Conservation (phyloP, 2,888 invertebrate genomes). For the Diarsia dahlii region DNA sequence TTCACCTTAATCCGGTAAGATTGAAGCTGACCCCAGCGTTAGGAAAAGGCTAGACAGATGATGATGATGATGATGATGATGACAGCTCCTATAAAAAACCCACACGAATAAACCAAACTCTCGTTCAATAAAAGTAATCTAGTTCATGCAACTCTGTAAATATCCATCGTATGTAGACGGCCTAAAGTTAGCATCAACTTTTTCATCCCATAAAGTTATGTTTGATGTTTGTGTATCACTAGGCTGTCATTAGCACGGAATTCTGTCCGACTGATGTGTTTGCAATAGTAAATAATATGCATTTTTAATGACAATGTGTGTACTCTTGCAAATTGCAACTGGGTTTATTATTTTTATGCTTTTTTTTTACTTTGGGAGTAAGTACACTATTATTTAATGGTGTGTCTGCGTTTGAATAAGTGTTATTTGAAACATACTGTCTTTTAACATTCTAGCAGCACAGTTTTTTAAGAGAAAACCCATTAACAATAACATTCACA, state of each 20-base stretch:
- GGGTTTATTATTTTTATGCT: slow-evolving; percentile 22
- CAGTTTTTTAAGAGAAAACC: neutral
- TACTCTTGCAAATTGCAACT: slow-evolving; percentile 21
- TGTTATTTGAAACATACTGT: neutral
- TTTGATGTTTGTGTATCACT: slow-evolving; percentile 32
- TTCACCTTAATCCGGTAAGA: too few relatives aligned
- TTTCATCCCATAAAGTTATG: slow-evolving; percentile 37
- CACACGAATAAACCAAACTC: too few relatives aligned
- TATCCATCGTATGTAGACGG: slow-evolving; percentile 7
- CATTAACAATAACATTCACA: neutral
- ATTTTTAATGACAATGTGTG: slow-evolving; percentile 44
- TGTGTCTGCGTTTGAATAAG: neutral
- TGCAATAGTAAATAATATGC: slow-evolving; percentile 40
- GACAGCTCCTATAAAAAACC: too few relatives aligned
- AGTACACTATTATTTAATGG: neutral
- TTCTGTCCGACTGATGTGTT: slow-evolving; percentile 35
- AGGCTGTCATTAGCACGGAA: slow-evolving; percentile 42
- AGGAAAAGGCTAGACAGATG: too few relatives aligned
- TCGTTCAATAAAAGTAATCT: neutral
- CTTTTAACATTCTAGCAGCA: neutral
- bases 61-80: too few relatives aligned
- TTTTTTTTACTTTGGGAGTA: neutral
- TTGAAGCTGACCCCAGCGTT: too few relatives aligned
- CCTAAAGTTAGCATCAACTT: slow-evolving; percentile 35
- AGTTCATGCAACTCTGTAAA: neutral